Evolutionary conservation across 2,797 vertebrate species (phyloP), one percentile per base, ranked within the genome.

Genomic region (Coracias cyanogaster): DNA sequence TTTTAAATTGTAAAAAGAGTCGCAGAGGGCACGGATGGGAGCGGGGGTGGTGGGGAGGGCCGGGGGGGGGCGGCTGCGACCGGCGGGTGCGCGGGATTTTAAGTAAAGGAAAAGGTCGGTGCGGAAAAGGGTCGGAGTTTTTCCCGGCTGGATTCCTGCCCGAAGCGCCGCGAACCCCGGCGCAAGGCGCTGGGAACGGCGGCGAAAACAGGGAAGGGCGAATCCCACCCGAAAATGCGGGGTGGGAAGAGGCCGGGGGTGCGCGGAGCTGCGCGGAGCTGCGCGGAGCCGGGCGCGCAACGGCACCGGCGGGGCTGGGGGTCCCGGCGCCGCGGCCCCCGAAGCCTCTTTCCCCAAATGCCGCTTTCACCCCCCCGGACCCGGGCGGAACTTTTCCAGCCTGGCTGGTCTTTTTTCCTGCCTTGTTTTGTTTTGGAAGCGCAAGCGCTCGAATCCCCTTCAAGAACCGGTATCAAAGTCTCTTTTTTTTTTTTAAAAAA

Each of bases 401-500:
- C 26, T 72, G 46, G 37, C 64, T 49, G 0, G 0, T 15, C 21
- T 43, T 43, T 60, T 57, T 94, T 82, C 43, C 81, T 81, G 65
- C 57, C 66, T 88, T 52, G 85, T 92, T 94, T 95, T 94, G 85
- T 73, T 95, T 92, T 51, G 86, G 87, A 95, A 84, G 67, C 28
- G 66, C 93, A 95, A 95, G 81, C 92, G 73, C 92, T 96, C 90
- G 94, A 95, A 94, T 91, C 87, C 88, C 92, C 93, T 97, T 96
- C 90, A 93, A 96, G 85, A 93, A 95, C 80, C 33, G 81, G 94
- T 94, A 96, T 97, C 96, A 96, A 97, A 97, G 96, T 96, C 92
- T 81, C 93, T 79, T 82, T 95, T 94, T 96, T 92, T 35, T 54
- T 54, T 37, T 37, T 8, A 45, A 45, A 45, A 45, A 45, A 61